Evolutionary conservation across 2,888 invertebrate genomes (phyloP), one percentile per base, ranked within the genome.

Genomic region (Drosophila limbata): DNA sequence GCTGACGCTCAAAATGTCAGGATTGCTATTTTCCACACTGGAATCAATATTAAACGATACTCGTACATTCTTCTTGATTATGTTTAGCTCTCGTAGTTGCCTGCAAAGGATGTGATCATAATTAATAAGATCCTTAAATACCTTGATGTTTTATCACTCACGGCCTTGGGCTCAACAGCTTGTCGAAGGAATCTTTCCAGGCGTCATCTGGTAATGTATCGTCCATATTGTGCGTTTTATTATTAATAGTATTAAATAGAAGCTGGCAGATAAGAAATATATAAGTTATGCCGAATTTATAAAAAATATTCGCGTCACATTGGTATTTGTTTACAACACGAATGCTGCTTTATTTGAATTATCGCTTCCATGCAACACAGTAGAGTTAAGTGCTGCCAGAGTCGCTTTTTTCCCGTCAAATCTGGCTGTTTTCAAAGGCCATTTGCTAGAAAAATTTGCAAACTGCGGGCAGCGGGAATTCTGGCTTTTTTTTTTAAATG

Each of bases 131-230:
- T 13, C n/a, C 39, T 31, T 0, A n/a, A 33, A 42, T 17, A 10
- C 11, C 2, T 40, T 33, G 6, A 9, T 10, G 42, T 21, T 8
- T 47, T 3, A 2, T 39, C 1, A 69, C 89, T 77, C 77, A 91
- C 92, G 89, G 80, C 53, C 79, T 72, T n/a, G 73, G 71, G 13
- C 87, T 90, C 13, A 91, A 55, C 33, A 92, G 61, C 40, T 80
- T 85, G 53, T 92, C 92, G 62, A 92, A 92, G 0, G 92, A 90
- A 68, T 92, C 92, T 45, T 89, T 89, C 91, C 91, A 92, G 9
- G 77, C 84, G 33, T 88, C 88, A 47, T 90, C 89, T 19, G 88
- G 84, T 5, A 91, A 62, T 2, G 91, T 87, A 13, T 81, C 55
- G 2, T 91, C 81, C 55, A 77, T 70, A n/a, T 52, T 62, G 28